Evolutionary conservation across 2,113 vertebrate genomes (phyloP).

Genomic region (Bagarius yarrelli): DNA sequence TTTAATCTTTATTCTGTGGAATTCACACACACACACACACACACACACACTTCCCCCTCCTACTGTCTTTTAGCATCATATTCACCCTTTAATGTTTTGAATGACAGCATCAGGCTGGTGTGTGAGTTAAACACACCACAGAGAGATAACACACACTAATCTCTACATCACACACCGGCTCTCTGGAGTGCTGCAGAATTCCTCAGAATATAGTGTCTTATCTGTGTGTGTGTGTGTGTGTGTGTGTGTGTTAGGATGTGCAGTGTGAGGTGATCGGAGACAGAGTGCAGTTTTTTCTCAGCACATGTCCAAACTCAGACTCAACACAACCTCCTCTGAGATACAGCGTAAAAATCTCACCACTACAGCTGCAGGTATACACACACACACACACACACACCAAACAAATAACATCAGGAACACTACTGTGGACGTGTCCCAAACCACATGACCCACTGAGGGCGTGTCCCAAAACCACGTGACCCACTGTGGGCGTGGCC

Average conservation of each 20-base stretch:
- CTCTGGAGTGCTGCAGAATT: background rate
- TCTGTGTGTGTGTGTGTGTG: slow-evolving; percentile 20
- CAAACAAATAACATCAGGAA: background rate
- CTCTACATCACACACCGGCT: background rate
- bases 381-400: slow-evolving; percentile 36
- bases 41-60: background rate
- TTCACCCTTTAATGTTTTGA: background rate
- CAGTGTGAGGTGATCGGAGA: slow-evolving; percentile 80
- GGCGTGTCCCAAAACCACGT: background rate
- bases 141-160: background rate
- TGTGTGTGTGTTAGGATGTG: slow-evolving; percentile 72
- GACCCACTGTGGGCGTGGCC: background rate
- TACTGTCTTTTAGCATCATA: background rate
- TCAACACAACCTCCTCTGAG: slow-evolving; percentile 52
- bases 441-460: background rate
- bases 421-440: background rate
- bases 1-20: slow-evolving; percentile 7
- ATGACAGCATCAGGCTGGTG: background rate
- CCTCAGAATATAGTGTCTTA: background rate
- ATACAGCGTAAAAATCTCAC: slow-evolving; percentile 75
- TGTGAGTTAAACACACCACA: background rate
- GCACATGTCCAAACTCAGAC: slow-evolving; percentile 34
- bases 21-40: background rate
- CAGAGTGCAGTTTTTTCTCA: slow-evolving; percentile 75
- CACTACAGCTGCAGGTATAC: slow-evolving; percentile 84